Base-by-base conservation (phyloP, 2,797 vertebrate species). In the Chloroceryle inda region DNA sequence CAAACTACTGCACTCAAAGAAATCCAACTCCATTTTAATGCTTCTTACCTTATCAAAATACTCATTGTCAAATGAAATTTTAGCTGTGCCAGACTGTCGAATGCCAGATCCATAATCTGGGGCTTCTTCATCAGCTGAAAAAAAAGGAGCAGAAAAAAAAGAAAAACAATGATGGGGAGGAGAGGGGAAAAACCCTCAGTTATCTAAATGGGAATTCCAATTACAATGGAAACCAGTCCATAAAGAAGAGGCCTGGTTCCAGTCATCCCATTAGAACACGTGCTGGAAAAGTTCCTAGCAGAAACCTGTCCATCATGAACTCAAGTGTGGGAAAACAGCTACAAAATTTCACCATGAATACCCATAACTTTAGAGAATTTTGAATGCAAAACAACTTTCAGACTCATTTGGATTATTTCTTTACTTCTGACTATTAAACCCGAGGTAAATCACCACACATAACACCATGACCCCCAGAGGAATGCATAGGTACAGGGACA, bases 21-120 rank as follows among this genome's bases (percentile, higher is more conserved):
- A 33, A 35, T 10, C n/a, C 17, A 72, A 86, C 10, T 40, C 73
- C 29, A 59, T 81, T 27, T 73, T 20, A 90, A 40, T 18, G n/a
- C 31, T 80, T 79, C 95, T 97, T 98, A 99, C 99, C 99, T 99
- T 99, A 97, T 98, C 99, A 97, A 99, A 99, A 97, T 99, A 99
- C 50, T 99, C 99, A 12, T 99, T 99, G 97, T 99, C 99, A 86
- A 99, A 99, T 42, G 99, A 99, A 97, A 99, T 99, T 97, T 99
- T 99, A 91, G 99, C 99, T 2, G 99, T 99, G 95, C 99, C 99
- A 11, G 99, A 99, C 98, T 99, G 99, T 85, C 99, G 98, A 76
- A 99, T 99, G 80, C 99, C 99, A 76, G 99, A 99, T 40, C 99
- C 99, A 74, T 99, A 99, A 98, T 99, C 99, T 74, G 99, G 99